Evolutionary conservation across 2,797 vertebrate genomes (phyloP).

Genomic region (Coilia nasus): DNA sequence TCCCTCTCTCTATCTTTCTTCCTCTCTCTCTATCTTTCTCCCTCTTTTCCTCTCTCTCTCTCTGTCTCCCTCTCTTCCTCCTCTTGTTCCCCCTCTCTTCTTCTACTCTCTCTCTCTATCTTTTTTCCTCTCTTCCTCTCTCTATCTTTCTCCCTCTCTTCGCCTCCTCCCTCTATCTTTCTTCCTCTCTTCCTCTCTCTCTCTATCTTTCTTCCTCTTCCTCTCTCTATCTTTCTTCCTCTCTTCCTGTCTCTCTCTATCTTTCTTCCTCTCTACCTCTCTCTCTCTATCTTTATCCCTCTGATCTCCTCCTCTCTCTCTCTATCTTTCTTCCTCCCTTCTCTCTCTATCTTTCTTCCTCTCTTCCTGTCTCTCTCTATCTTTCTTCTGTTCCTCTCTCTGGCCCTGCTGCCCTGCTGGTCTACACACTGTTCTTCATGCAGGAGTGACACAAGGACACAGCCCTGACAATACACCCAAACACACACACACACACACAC

Average conservation of each 20-base stretch:
- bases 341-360: neutral
- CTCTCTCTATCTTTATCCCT: constrained; percentile 21
- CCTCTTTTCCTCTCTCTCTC: neutral
- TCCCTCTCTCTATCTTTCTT: neutral
- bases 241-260: neutral
- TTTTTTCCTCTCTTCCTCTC: too few species aligned
- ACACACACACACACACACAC: neutral
- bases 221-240: too few species aligned
- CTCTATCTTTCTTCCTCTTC: too few species aligned
- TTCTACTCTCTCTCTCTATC: neutral
- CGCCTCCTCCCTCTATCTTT: neutral
- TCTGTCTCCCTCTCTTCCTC: neutral
- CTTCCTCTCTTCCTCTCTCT: neutral
- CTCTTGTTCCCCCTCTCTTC: neutral
- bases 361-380: neutral
- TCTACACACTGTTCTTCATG: constrained; percentile 1
- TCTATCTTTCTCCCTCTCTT: neutral
- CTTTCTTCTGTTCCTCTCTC: neutral
- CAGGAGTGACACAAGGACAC: neutral
- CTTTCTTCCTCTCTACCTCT: neutral
- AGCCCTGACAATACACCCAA: neutral
- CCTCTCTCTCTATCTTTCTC: neutral
- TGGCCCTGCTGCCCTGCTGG: neutral
- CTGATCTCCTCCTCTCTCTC: neutral
- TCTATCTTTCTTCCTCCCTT: neutral